Conservation (phyloP, 2,797 vertebrate genomes). For the Myotis daubentonii region DNA sequence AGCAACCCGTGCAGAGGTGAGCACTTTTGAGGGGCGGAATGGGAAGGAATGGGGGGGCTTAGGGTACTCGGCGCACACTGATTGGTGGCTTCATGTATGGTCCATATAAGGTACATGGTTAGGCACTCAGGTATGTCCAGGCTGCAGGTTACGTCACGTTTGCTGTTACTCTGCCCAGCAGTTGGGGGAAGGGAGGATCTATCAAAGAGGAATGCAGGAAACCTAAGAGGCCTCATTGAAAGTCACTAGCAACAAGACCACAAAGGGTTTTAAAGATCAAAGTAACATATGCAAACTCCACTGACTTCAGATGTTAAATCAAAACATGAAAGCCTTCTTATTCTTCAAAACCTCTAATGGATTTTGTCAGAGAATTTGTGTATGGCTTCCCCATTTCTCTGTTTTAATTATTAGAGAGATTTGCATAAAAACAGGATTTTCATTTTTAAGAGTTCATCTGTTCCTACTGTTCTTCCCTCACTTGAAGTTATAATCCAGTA, state of each 20-base stretch:
- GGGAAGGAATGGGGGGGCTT: too few relatives aligned
- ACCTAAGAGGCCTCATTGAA: background rate
- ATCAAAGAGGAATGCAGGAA: background rate
- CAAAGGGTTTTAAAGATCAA: conserved; percentile 59
- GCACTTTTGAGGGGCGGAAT: too few relatives aligned
- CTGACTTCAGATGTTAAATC: conserved; percentile 33
- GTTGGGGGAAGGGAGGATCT: too few relatives aligned
- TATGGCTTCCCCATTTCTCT: conserved; percentile 22
- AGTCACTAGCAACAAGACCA: background rate
- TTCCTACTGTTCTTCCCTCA: conserved; percentile 52
- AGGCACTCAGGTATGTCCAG: too few relatives aligned
- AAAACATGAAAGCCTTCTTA: conserved; percentile 47
- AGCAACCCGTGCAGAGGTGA: too few relatives aligned
- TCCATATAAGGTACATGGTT: too few relatives aligned
- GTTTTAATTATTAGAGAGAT: conserved; percentile 68
- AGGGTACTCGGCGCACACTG: too few relatives aligned
- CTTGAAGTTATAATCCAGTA: conserved; percentile 48
- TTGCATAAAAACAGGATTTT: conserved; percentile 59
- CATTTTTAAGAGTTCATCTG: conserved; percentile 63
- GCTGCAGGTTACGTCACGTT: too few relatives aligned
- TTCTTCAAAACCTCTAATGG: conserved; percentile 29
- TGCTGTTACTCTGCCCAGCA: too few relatives aligned
- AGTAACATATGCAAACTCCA: background rate
- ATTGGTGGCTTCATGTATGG: too few relatives aligned
- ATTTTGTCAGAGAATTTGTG: conserved; percentile 45